Evolutionary conservation across 2,888 invertebrate species (phyloP), one percentile per base, ranked within the genome.

Genomic region (Pollenia amentaria): DNA sequence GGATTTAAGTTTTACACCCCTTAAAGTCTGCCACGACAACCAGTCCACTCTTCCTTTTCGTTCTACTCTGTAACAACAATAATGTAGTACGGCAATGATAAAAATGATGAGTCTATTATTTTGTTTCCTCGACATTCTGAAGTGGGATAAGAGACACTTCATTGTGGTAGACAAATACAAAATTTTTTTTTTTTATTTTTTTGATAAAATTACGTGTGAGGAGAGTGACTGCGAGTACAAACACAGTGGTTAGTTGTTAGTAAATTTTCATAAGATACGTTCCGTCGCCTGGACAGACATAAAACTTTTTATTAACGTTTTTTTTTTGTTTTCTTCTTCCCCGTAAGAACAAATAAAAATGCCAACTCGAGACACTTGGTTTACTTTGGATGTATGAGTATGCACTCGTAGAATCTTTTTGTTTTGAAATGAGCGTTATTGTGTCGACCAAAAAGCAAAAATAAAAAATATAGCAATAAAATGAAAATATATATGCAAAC

Each of bases 1-100:
- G 75, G 64, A 76, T 75, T 85, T 80, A 81, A 57, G 69, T 67
- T 80, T 72, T 76, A 76, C 83, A 87, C 84, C 72, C 80, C 62
- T 80, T 76, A 48, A 65, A 69, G 64, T 65, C 77, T 38, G 73
- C 18, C 29, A 57, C 7, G 38, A 69, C 44, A 12, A 12, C 53
- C 57, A 55, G 40, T 53, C 67, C 40, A 46, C 14, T 77, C 38
- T 55, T 11, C 14, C 57, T 21, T 40, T 42, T 16, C 10, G 1
- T n/a, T 3, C 29, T 29, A 29, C n/a, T 46, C 51, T 44, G 60
- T 44, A 16, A 3, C 6, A 44, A 53, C 73, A 57, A 46, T 78
- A 38, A 84, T 78, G 60, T n/a, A 67, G 73, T 73, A 79, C 18
- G n/a, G 73, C 12, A 14, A 64, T 48, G 18, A 67, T 16, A 44